Base-by-base conservation (phyloP, 30 jellyfish, hydroid and myxozoan species). In the Catostylus mosaicus region DNA sequence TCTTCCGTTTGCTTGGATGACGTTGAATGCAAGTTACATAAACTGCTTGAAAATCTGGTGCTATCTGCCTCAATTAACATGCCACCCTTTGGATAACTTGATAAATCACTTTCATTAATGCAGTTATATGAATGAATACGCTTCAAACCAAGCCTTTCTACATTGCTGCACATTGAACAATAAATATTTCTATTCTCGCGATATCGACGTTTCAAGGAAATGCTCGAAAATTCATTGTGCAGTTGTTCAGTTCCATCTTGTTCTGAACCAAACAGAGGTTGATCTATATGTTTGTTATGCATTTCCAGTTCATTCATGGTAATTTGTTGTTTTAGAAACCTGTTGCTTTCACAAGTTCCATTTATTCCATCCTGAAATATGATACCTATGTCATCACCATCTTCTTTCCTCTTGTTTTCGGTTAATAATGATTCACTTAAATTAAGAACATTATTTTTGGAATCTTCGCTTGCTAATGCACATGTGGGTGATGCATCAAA, bases 71-170 rank as follows among this genome's bases (percentile, higher is more conserved):
- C 16, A 59, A 23, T 1, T 5, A 59, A 59, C 1, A 22, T 27
- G 19, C 24, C 19, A 5, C 24, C 19, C 11, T 7, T 59, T 2
- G 3, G 40, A 59, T n/a, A 27, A 3, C n/a, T 26, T 59, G 36
- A 1, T 23, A 59, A 12, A 26, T 59, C 71, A 59, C 14, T 1
- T 14, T 68, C 80, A 24, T 30, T n/a, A 36, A 68, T 35, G 26
- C 80, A 68, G 33, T 38, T 68, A 68, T 32, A 68, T 0, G 80
- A 68, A 46, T 68, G 80, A 30, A 37, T 64, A 43, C 63, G 62
- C 33, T 30, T 33, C 11, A 68, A 46, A 12, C 80, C 80, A 18
- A 1, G 5, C 12, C 66, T 68, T 36, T 46, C 38, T 3, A 18
- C 26, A 1, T 18, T 33, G 16, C 27, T 68, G 80, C 80, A 68